These are phyloP conservation scores for Caenorhabditis doughertyi DNA, from an alignment of 2,888 invertebrate genomes.

Conservation along the genomic window DNA sequence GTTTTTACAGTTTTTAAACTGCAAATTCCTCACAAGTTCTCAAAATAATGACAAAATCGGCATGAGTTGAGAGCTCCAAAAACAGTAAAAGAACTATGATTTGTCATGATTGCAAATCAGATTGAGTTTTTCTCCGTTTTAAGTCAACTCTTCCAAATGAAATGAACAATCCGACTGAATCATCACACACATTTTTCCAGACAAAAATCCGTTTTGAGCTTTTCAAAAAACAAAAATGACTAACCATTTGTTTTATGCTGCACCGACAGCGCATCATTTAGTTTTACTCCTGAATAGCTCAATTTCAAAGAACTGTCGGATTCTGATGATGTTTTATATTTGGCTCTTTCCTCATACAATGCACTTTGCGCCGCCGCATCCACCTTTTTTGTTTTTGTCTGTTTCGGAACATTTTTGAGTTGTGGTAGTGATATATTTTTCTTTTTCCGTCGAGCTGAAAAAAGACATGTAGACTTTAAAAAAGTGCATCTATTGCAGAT, in stretches of 20 bases:
- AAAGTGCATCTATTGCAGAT: neutral
- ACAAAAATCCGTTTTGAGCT: too few relatives aligned
- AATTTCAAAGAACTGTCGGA: constrained; percentile 57
- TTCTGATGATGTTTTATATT: constrained; percentile 49
- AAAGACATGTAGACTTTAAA: neutral
- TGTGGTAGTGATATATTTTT: constrained; percentile 61
- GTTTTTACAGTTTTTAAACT: too few relatives aligned
- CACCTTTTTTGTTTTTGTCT: constrained; percentile 3
- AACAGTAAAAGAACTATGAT: too few relatives aligned
- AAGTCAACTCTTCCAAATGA: too few relatives aligned
- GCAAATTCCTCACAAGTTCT: too few relatives aligned
- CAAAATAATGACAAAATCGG: too few relatives aligned
- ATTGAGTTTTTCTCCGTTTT: too few relatives aligned
- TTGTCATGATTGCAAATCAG: too few relatives aligned
- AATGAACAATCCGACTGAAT: too few relatives aligned
- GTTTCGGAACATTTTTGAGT: constrained; percentile 39
- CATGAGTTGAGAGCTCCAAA: too few relatives aligned
- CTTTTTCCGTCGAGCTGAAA: constrained; percentile 54
- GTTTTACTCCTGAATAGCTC: constrained; percentile 34
- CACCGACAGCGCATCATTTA: constrained; percentile 55
- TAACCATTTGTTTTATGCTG: constrained; percentile 7
- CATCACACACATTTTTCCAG: too few relatives aligned
- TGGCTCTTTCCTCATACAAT: neutral
- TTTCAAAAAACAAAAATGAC: neutral
- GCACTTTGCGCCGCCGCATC: neutral